These are phyloP conservation scores for Atta texana DNA, from an alignment of 1,140 invertebrate species.

Conservation along the genomic window DNA sequence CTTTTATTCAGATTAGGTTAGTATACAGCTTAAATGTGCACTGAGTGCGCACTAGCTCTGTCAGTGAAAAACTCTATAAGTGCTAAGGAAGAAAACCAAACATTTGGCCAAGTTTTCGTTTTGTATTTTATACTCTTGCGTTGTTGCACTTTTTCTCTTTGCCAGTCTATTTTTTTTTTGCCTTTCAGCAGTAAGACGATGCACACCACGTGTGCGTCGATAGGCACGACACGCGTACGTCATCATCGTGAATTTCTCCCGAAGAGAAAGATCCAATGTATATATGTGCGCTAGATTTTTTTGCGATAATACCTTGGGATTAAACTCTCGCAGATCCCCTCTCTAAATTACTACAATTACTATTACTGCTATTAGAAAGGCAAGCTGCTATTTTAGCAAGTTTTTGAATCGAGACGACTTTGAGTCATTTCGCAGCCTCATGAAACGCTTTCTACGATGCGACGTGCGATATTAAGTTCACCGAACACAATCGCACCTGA, in stretches of 20 bases:
- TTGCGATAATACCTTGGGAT: neutral
- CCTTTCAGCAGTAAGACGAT: neutral
- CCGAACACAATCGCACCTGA: neutral
- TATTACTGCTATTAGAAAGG: neutral
- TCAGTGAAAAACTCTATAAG: too few species aligned
- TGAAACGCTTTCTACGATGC: neutral
- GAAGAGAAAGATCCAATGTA: neutral
- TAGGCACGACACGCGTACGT: constrained; percentile 6
- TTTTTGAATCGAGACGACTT: neutral
- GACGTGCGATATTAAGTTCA: neutral
- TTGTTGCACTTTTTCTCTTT: too few species aligned
- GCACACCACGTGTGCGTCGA: constrained; percentile 33
- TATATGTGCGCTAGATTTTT: neutral
- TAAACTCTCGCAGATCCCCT: neutral
- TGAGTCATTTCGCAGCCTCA: neutral
- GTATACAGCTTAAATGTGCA: too few species aligned
- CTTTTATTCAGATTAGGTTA: too few species aligned
- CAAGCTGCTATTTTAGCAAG: neutral
- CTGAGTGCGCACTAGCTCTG: too few species aligned
- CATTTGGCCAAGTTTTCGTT: too few species aligned
- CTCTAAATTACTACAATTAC: neutral
- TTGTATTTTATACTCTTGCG: too few species aligned
- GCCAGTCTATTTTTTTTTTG: constrained; percentile 25
- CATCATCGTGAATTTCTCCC: neutral
- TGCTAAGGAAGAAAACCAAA: too few species aligned